Evolutionary conservation across 1,140 invertebrate genomes (phyloP).

Genomic region (Bombus consobrinus): DNA sequence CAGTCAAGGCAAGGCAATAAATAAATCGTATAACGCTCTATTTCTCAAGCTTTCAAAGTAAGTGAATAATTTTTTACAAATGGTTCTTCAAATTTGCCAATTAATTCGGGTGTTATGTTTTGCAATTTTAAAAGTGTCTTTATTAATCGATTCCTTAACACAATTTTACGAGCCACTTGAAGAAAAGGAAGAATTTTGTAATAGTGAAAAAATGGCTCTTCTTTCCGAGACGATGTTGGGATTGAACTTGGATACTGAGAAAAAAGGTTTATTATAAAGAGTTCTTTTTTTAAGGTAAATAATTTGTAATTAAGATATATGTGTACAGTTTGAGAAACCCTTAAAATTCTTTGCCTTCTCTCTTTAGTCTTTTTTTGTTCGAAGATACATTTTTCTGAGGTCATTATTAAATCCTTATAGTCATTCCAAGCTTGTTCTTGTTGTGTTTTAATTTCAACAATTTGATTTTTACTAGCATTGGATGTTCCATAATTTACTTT

Average conservation of each 20-base stretch:
- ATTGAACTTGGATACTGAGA: slow-evolving; percentile 1
- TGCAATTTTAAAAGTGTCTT: slow-evolving; percentile 8
- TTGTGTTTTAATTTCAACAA: slow-evolving; percentile 1
- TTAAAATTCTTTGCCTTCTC: slow-evolving; percentile 26
- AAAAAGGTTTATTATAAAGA: background rate
- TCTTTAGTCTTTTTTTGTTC: background rate
- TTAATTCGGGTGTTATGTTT: background rate
- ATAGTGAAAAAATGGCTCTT: background rate
- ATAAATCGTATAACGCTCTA: no score
- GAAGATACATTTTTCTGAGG: background rate
- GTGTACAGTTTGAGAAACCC: background rate
- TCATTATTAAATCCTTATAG: background rate
- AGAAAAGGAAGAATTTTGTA: slow-evolving; percentile 12
- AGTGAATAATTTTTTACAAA: background rate
- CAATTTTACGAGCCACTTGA: slow-evolving; percentile 21
- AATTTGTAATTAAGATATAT: background rate
- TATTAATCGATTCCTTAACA: slow-evolving; percentile 33
- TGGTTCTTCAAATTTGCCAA: background rate
- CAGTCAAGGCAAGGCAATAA: no score
- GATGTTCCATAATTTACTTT: slow-evolving; percentile 15
- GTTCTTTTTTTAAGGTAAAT: background rate
- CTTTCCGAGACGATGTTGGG: background rate
- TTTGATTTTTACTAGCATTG: background rate
- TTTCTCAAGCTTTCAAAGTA: background rate
- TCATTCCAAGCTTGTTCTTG: slow-evolving; percentile 18